phyloP scores from a whole-genome alignment of 2,113 vertebrate genomes.

The Platichthys flesus region DNA sequence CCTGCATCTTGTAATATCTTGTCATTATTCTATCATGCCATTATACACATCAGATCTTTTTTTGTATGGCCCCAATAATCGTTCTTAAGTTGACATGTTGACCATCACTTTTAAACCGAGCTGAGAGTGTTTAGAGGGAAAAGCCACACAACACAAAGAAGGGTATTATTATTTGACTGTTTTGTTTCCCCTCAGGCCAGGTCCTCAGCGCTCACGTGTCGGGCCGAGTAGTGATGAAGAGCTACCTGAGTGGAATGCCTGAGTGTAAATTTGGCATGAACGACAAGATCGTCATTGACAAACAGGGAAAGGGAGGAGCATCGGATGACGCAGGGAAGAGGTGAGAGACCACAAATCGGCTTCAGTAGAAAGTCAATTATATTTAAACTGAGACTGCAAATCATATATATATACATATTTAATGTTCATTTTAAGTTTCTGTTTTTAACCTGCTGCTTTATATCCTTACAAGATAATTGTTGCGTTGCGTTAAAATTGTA shows the following conservation, averaged over 20 bases:
- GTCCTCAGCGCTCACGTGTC: constrained; percentile 98
- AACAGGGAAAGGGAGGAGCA: constrained; percentile 97
- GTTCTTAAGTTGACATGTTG: too few relatives aligned
- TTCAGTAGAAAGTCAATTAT: not conserved
- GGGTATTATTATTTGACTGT: not conserved
- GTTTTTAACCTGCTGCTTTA: not conserved
- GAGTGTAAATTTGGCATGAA: constrained; percentile 99
- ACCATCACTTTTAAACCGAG: not conserved
- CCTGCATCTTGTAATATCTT: too few relatives aligned
- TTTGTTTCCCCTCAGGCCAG: constrained; percentile 84
- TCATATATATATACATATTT: not conserved
- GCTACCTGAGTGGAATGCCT: constrained; percentile 98
- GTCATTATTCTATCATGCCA: too few relatives aligned
- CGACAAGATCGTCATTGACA: constrained; percentile 99
- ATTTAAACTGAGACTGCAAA: not conserved
- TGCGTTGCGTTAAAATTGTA: constrained; percentile 13
- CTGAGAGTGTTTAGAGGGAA: not conserved
- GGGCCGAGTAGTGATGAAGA: constrained; percentile 99
- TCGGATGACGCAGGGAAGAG: constrained; percentile 96
- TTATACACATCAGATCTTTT: too few relatives aligned
- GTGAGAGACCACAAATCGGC: constrained; percentile 68
- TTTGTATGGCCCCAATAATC: too few relatives aligned
- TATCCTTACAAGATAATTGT: not conserved
- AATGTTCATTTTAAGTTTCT: not conserved
- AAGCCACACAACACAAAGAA: not conserved